phyloP scores from a whole-genome alignment of 1,140 invertebrate species.

The Nomia melanderi region DNA sequence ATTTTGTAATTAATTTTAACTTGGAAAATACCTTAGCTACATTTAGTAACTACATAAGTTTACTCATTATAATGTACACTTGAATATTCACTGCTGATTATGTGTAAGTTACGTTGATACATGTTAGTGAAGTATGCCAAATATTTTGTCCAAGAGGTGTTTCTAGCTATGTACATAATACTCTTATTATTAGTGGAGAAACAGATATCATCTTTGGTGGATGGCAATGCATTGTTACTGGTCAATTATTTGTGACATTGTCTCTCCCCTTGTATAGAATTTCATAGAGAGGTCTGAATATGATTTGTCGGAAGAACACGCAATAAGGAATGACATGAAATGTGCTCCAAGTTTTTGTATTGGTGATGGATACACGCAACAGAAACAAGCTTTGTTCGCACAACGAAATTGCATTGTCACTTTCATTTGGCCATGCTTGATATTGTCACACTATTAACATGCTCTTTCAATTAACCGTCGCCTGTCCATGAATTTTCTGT shows the following conservation, averaged over 20 bases:
- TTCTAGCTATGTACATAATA: slow-evolving; percentile 63
- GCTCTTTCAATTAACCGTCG: slow-evolving; percentile 60
- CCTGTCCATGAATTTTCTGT: slow-evolving; percentile 61
- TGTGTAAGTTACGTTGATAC: slow-evolving; percentile 22
- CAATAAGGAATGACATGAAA: slow-evolving; percentile 35
- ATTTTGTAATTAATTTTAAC: slow-evolving; percentile 21
- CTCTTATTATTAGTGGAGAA: slow-evolving; percentile 44
- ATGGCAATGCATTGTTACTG: slow-evolving; percentile 45
- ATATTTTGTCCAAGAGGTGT: slow-evolving; percentile 72
- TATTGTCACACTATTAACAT: slow-evolving; percentile 69
- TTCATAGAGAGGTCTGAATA: slow-evolving; percentile 47
- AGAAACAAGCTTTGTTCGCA: slow-evolving; percentile 62
- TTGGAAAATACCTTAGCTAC: not conserved
- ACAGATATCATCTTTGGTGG: slow-evolving; percentile 51
- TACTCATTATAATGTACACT: slow-evolving; percentile 13
- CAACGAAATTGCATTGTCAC: slow-evolving; percentile 67
- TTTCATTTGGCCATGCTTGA: slow-evolving; percentile 66
- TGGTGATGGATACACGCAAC: slow-evolving; percentile 71
- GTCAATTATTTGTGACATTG: slow-evolving; percentile 54
- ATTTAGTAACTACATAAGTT: slow-evolving; percentile 12
- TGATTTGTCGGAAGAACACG: slow-evolving; percentile 34
- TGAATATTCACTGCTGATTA: slow-evolving; percentile 15
- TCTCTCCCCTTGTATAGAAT: slow-evolving; percentile 67
- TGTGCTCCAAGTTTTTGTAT: slow-evolving; percentile 55
- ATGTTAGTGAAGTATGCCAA: slow-evolving; percentile 19